Percentiles rank a stretch among this genome's conserved stretches.
phyloP scores from a whole-genome alignment of 2,113 vertebrate genomes.

The Ellobius talpinus region DNA sequence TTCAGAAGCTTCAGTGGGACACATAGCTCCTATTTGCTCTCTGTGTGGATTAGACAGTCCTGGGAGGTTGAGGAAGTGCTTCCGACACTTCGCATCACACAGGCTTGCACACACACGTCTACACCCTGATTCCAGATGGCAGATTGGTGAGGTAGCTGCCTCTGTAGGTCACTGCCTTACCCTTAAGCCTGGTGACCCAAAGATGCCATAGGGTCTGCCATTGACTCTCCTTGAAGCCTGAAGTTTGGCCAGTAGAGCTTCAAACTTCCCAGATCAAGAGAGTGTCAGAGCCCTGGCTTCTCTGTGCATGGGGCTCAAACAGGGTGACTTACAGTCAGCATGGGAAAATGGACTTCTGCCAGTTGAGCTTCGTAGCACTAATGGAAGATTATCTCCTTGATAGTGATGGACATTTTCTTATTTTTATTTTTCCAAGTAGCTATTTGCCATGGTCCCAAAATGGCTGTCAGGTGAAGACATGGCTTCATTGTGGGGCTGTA shows the following conservation, averaged over 20 bases:
- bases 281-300: background rate
- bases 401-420: constrained; percentile 77
- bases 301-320: constrained; percentile 60
- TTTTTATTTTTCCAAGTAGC: constrained; percentile 78
- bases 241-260: background rate
- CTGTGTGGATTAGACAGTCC: background rate
- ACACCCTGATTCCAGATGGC: background rate
- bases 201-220: background rate
- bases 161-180: background rate
- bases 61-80: background rate
- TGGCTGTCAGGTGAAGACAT: background rate
- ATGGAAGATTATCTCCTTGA: constrained; percentile 70
- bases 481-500: background rate
- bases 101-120: fast-evolving
- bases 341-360: background rate
- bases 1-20: background rate
- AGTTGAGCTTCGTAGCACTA: background rate
- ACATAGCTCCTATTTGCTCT: background rate
- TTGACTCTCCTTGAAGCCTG: background rate
- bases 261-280: background rate
- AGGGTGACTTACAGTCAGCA: background rate
- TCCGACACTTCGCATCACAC: background rate
- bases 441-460: background rate
- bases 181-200: background rate
- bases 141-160: background rate